Percentiles rank a stretch among this genome's conserved stretches.
Conservation (phyloP, 2,888 invertebrate species). For the Eupithecia vulgata region DNA sequence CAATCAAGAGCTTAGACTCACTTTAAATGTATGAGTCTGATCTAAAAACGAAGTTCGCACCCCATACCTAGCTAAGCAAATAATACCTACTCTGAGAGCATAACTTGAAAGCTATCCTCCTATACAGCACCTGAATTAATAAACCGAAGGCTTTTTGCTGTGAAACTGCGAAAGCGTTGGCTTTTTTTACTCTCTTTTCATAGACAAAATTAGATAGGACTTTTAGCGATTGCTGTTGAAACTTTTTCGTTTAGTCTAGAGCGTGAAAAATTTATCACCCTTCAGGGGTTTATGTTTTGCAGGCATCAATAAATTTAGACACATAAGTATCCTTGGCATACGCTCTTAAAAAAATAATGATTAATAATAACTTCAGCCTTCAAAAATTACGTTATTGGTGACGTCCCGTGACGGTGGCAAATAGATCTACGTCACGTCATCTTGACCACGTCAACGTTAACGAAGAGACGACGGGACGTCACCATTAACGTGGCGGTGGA, state of each 20-base stretch:
- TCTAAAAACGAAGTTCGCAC: neutral
- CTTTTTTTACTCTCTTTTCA: conserved; percentile 10
- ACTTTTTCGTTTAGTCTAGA: conserved; percentile 7
- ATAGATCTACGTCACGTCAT: no score
- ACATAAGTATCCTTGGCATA: neutral
- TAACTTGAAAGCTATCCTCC: neutral
- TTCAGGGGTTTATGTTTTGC: conserved; percentile 1
- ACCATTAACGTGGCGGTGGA: no score
- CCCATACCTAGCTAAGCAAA: neutral
- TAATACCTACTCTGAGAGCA: neutral
- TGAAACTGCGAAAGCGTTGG: neutral
- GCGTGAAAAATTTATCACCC: neutral
- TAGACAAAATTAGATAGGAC: neutral
- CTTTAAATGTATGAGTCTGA: neutral
- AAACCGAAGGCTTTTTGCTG: conserved; percentile 1
- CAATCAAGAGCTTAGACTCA: neutral
- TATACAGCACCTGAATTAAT: conserved; percentile 8
- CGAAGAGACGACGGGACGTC: no score
- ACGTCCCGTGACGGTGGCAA: no score
- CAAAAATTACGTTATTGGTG: no score
- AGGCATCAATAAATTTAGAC: neutral
- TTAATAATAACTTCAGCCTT: no score
- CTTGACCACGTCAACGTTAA: no score
- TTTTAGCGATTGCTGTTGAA: conserved; percentile 1
- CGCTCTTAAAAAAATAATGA: no score